Base-by-base conservation (phyloP, 1,140 invertebrate genomes). In the Panulirus ornatus region DNA sequence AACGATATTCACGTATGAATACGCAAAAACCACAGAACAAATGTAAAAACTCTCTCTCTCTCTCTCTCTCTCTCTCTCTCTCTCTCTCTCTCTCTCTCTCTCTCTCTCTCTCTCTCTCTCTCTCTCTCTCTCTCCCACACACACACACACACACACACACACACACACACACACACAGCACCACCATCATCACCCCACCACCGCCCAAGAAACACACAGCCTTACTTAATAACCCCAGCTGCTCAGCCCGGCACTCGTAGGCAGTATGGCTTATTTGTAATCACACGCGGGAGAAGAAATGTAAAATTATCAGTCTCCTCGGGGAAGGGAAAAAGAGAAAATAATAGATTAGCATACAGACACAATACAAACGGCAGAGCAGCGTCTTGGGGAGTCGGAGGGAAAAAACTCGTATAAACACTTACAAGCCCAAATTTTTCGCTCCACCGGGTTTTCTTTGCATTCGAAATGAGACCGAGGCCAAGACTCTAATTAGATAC, bases 361-460 rank as follows among this genome's bases (percentile, higher is more conserved):
- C 84, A 85, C 84, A 85, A 85, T 85, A 85, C 84, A 85, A 85
- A 85, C 84, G 84, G 84, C 42, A 73, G 71, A 54, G 40, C 84
- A 54, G 84, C 66, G 84, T 71, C 70, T 85, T 73, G 84, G 66
- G 84, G 84, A 85, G 75, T 81, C 36, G 42, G 73, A 78, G 30
- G 47, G 40, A 88, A 81, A n/a, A 81, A 88, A 88, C 51, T 88
- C 86, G 86, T 71, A 79, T 88, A 88, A 88, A 88, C 86, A 88
- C 86, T 88, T 88, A 88, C 76, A 81, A 88, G 78, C 78, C 78
- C 86, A 88, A 81, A 88, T 88, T 88, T 88, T 88, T 88, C 86
- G 86, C 86, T 81, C 76, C 76, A 88, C 86, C 78, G 86, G 78
- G 76, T 88, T 88, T 88, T 88, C 86, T 88, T 88, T 88, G 86